phyloP scores from a whole-genome alignment of 2,113 vertebrate genomes.

The Machaerirhynchus nigripectus region DNA sequence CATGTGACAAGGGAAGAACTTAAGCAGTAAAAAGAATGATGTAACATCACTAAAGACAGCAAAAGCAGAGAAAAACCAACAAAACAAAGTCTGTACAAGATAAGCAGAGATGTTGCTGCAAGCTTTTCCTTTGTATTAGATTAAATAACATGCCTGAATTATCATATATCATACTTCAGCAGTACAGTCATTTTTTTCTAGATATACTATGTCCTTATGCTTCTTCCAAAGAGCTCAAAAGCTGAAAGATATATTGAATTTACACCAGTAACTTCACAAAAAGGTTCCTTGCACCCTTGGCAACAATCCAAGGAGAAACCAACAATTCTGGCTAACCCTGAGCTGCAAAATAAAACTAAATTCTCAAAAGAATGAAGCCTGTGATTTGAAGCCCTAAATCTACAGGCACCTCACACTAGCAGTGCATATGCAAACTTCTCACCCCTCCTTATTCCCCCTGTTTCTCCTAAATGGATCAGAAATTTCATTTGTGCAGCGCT shows the following conservation, averaged over 20 bases:
- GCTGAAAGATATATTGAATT: neutral
- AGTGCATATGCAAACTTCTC: neutral
- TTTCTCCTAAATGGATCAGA: neutral
- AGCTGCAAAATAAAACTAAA: neutral
- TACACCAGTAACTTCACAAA: neutral
- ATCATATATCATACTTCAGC: neutral
- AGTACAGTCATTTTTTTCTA: neutral
- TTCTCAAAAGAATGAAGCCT: neutral
- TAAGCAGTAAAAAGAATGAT: neutral
- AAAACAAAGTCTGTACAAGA: neutral
- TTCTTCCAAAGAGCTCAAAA: neutral
- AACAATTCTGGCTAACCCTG: neutral
- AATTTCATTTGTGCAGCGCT: neutral
- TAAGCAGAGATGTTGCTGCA: neutral
- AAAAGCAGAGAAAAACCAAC: neutral
- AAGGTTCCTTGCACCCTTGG: neutral
- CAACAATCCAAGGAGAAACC: neutral
- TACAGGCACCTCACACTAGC: neutral
- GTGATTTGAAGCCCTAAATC: neutral
- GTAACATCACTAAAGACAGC: neutral
- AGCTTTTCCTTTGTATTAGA: neutral
- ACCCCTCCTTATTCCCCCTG: neutral
- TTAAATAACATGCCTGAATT: neutral
- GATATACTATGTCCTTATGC: neutral
- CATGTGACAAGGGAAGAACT: neutral